Conservation (phyloP, 2,113 vertebrate species). For the Melierax canorus region DNA sequence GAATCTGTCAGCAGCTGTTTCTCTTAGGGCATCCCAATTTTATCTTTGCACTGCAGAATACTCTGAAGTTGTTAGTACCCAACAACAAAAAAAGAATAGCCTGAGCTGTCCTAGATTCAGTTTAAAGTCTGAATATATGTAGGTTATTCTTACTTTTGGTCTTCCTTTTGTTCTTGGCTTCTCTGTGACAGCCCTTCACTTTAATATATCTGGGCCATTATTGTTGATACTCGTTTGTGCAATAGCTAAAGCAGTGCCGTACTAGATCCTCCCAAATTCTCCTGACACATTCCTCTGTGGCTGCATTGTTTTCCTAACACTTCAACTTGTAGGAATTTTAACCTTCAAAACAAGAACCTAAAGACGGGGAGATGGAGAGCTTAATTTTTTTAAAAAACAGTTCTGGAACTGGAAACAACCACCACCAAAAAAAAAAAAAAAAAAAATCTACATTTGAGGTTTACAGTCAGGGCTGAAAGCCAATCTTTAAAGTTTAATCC, state of each 20-base stretch:
- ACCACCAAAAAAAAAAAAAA: background rate
- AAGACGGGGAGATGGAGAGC: background rate
- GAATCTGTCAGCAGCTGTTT: background rate
- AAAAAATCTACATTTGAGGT: background rate
- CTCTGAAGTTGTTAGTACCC: background rate
- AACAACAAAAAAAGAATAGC: background rate
- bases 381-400: background rate
- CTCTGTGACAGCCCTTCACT: background rate
- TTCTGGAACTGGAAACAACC: background rate
- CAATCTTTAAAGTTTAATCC: background rate
- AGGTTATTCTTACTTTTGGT: background rate
- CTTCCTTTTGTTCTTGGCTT: background rate
- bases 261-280: background rate
- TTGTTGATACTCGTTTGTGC: background rate
- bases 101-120: background rate
- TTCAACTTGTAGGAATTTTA: background rate
- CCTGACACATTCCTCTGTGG: background rate
- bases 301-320: background rate
- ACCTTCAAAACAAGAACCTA: background rate
- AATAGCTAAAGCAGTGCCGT: background rate
- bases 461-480: background rate
- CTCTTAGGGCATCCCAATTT: background rate
- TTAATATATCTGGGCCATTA: background rate
- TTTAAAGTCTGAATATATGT: background rate
- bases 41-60: background rate